Conservation (phyloP, 1,140 invertebrate genomes). For the Formica exsecta region DNA sequence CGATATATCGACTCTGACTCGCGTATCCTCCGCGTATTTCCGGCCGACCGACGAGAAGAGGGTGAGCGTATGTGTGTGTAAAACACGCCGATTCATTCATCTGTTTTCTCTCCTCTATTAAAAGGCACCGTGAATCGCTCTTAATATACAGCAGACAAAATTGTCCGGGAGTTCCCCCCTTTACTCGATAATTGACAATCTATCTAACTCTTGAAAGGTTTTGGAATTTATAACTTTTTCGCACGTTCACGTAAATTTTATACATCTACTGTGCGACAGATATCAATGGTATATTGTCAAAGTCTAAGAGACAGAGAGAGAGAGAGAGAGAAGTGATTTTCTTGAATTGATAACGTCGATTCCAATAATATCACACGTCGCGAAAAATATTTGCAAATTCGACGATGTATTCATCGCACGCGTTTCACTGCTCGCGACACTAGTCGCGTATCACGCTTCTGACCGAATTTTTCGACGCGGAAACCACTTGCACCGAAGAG, state of each 20-base stretch:
- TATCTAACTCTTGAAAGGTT: neutral
- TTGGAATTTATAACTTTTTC: neutral
- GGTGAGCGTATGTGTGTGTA: constrained; percentile 41
- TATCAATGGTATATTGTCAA: neutral
- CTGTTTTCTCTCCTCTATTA: constrained; percentile 62
- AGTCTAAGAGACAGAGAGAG: neutral
- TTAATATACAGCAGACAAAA: constrained; percentile 46
- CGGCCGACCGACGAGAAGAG: constrained; percentile 71
- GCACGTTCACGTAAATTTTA: neutral
- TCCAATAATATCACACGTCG: too few relatives aligned
- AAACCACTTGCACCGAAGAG: constrained; percentile 25
- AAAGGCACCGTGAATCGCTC: constrained; percentile 55
- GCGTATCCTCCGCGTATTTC: constrained; percentile 81
- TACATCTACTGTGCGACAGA: neutral
- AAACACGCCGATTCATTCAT: constrained; percentile 77
- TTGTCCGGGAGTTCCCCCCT: constrained; percentile 32
- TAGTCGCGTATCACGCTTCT: constrained; percentile 11
- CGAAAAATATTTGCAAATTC: neutral
- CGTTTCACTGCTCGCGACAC: neutral
- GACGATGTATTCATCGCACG: neutral
- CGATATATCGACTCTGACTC: constrained; percentile 81
- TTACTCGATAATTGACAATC: constrained; percentile 11
- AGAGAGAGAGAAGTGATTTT: neutral
- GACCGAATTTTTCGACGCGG: neutral
- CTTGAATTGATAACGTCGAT: neutral